Base-by-base conservation (phyloP, 2,797 vertebrate genomes). In the Gila robusta region DNA sequence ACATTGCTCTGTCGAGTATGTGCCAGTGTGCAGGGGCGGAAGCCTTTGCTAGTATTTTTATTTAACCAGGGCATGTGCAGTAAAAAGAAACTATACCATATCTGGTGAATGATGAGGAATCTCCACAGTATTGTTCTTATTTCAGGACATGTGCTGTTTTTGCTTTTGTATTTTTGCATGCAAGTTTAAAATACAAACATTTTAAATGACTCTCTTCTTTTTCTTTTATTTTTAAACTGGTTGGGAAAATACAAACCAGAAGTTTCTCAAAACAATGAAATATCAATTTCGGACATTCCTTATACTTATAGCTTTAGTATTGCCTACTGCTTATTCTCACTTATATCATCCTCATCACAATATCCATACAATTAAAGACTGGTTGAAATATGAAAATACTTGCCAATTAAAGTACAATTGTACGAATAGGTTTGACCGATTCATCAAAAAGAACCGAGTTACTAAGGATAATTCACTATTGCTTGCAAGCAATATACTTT, bases 21-120 rank as follows among this genome's bases (percentile, higher is more conserved):
- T 47, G 37, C 12, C 37, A 70, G 39, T 35, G 39, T 35, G 59
- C 41, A 72, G 21, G 10, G 11, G 16, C 23, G 62, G n/a, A 59
- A 66, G 79, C 56, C 76, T 28, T 64, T 56, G 16, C 52, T 72
- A 66, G 26, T 69, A 69, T 41, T 39, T 70, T 83, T 32, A 44
- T 74, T 76, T 66, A 73, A 83, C 28, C 72, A 67, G 72, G 71
- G 72, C 28, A 83, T 28, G 72, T 84, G 62, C 82, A 77, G 70
- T 74, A 64, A 17, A 21, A 52, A 2, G 12, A 14, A 83, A 64
- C 71, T 8, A 37, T 49, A 54, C 44, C 17, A 37, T 70, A 47
- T 3, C 11, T 23, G 39, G 70, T 62, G 54, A 83, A 26, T 49
- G 39, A 82, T 16, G 52, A 73, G 10, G 26, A 74, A 64, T n/a